Base-by-base conservation (phyloP, 2,888 invertebrate species). In the Galeopsomyia nigrocyanea region DNA sequence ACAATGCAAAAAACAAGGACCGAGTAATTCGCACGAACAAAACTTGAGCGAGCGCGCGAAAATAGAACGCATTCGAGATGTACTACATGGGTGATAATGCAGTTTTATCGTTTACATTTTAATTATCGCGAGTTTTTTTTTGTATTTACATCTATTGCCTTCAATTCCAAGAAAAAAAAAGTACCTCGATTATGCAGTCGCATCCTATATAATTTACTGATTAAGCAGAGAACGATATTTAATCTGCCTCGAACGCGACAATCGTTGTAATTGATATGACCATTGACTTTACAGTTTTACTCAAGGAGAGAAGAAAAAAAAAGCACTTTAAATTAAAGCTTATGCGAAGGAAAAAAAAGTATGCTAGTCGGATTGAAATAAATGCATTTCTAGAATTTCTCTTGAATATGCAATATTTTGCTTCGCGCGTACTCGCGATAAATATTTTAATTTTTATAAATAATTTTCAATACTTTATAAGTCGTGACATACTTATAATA, bases 401-500 rank as follows among this genome's bases (percentile, higher is more conserved):
- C 13, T 39, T 39, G 39, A 39, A 39, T 47, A 66, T 60, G 51
- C n/a, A 58, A 6, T 57, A 57, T 22, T 55, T 56, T 46, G n/a
- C 19, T 63, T 51, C 47, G 55, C 55, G 19, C 19, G 9, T 26
- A 31, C n/a, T 17, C 6, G 3, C 31, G 62, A 31, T 51, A 50
- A 17, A 22, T 63, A 51, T 63, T 63, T 17, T 31, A 31, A 63
- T 31, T 50, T 39, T 31, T 31, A 62, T 13, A 22, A 17, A 17
- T 49, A 26, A n/a, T 51, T 39, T 17, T 39, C 31, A 31, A 58
- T 47, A 13, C 21, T 60, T 51, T 31, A 50, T 56, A 61, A 56
- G 21, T 31, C 56, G 39, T 61, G 66, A 62, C 66, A 66, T 10
- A 62, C 50, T 71, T 71, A 39, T 26, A 26, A 26, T 26, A 5